phyloP scores from a whole-genome alignment of 2,888 invertebrate genomes.

The Cyrtodaria siliqua region DNA sequence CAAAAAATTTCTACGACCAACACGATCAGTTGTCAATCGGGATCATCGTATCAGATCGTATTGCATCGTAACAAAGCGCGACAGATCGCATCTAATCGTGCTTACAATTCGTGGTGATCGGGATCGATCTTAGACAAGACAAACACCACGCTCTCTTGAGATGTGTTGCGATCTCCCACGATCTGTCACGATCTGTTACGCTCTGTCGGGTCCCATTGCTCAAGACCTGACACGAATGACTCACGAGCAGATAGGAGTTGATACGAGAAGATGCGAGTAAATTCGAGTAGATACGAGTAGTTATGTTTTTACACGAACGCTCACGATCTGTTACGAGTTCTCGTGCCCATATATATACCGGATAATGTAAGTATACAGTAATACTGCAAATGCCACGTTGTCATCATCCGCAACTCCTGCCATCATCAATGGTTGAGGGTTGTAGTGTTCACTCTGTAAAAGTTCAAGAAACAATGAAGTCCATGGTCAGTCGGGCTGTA shows the following conservation, averaged over 20 bases:
- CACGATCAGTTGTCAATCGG: conserved; percentile 6
- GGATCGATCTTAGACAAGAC: conserved; percentile 20
- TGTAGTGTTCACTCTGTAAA: too few relatives aligned
- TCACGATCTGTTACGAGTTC: conserved; percentile 16
- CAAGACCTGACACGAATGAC: conserved; percentile 16
- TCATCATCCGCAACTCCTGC: too few relatives aligned
- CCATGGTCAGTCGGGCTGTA: too few relatives aligned
- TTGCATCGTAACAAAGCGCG: conserved; percentile 20
- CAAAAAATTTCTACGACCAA: conserved; percentile 18
- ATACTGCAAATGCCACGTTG: too few relatives aligned
- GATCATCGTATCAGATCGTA: conserved; percentile 13
- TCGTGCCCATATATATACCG: neutral
- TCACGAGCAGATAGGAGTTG: conserved; percentile 17
- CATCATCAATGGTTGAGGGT: too few relatives aligned
- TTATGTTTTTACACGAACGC: conserved; percentile 2
- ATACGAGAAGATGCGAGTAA: conserved; percentile 14
- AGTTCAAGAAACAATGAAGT: too few relatives aligned
- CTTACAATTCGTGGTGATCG: conserved; percentile 20
- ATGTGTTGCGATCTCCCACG: conserved; percentile 26
- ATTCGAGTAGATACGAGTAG: neutral
- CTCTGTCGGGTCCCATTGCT: neutral
- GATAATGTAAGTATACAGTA: too few relatives aligned
- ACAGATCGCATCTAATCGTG: conserved; percentile 23
- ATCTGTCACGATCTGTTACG: conserved; percentile 20
- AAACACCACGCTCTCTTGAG: conserved; percentile 23